phyloP scores from a whole-genome alignment of 2,797 vertebrate genomes.

The Paguma larvata region DNA sequence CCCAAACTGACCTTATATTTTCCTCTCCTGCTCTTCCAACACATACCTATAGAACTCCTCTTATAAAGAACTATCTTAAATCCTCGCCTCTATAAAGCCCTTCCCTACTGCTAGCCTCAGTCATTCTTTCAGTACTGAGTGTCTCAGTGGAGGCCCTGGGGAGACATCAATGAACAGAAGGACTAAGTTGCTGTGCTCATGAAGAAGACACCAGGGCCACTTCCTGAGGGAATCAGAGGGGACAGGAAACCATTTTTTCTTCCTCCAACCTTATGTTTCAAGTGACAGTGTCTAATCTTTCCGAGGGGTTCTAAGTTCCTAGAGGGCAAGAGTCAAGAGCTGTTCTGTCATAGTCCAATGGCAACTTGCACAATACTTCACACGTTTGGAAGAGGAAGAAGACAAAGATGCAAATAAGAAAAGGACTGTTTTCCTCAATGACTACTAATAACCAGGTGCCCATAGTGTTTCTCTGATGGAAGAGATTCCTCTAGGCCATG shows the following conservation, averaged over 20 bases:
- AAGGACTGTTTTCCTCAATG: background rate
- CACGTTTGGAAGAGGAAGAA: background rate
- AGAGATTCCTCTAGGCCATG: background rate
- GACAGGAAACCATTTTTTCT: background rate
- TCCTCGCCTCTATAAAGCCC: background rate
- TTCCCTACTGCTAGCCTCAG: background rate
- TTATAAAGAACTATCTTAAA: conserved; percentile 19
- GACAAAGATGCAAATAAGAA: background rate
- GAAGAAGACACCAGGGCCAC: background rate
- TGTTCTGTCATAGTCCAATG: background rate
- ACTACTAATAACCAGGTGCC: background rate
- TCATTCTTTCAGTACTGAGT: background rate
- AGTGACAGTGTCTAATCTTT: conserved; percentile 21
- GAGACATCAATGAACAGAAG: background rate
- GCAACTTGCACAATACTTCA: background rate
- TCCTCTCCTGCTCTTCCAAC: background rate
- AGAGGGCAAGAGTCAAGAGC: conserved; percentile 27
- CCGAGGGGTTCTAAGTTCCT: background rate
- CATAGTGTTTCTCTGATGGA: background rate
- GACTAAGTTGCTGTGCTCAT: background rate
- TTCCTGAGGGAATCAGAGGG: background rate
- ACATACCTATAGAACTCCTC: background rate
- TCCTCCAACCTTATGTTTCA: conserved; percentile 48
- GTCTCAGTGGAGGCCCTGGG: background rate
- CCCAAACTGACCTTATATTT: background rate